Evolutionary conservation across 2,888 invertebrate genomes (phyloP).

Genomic region (Carterocephalus palaemon): DNA sequence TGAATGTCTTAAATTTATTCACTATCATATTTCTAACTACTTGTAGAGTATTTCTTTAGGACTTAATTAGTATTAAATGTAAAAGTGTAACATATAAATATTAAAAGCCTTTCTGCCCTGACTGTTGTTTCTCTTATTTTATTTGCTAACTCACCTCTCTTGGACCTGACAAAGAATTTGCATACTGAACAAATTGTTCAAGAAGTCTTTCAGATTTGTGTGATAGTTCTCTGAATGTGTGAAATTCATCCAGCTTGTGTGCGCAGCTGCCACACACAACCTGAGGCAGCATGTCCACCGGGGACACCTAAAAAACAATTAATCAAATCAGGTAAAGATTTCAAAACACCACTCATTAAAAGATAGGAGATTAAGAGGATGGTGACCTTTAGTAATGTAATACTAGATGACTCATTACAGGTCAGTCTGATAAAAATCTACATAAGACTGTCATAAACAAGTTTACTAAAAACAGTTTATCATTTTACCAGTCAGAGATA

Average conservation of each 20-base stretch:
- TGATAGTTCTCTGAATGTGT: conserved; percentile 87
- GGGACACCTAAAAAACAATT: conserved; percentile 82
- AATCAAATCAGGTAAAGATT: conserved; percentile 43
- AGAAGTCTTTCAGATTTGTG: conserved; percentile 86
- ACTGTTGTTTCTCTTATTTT: conserved; percentile 27
- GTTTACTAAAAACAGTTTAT: conserved; percentile 25
- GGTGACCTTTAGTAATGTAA: conserved; percentile 69
- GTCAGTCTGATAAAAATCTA: conserved; percentile 59
- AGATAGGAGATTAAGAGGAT: conserved; percentile 64
- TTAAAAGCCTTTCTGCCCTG: conserved; percentile 27
- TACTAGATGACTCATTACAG: conserved; percentile 68
- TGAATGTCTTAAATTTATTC: conserved; percentile 37
- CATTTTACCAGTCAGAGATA: conserved; percentile 34
- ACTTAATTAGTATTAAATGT: conserved; percentile 25
- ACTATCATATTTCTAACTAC: conserved; percentile 26
- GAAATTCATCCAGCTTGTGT: conserved; percentile 85
- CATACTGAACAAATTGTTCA: conserved; percentile 86
- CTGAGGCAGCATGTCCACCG: conserved; percentile 86
- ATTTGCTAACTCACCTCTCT: conserved; percentile 77
- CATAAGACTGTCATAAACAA: conserved; percentile 37
- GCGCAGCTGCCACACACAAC: conserved; percentile 88
- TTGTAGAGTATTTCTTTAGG: conserved; percentile 15
- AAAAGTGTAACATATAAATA: conserved; percentile 23
- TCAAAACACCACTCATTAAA: conserved; percentile 52
- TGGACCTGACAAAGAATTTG: conserved; percentile 82